Evolutionary conservation across 2,888 invertebrate genomes (phyloP).

Genomic region (Myathropa florea): DNA sequence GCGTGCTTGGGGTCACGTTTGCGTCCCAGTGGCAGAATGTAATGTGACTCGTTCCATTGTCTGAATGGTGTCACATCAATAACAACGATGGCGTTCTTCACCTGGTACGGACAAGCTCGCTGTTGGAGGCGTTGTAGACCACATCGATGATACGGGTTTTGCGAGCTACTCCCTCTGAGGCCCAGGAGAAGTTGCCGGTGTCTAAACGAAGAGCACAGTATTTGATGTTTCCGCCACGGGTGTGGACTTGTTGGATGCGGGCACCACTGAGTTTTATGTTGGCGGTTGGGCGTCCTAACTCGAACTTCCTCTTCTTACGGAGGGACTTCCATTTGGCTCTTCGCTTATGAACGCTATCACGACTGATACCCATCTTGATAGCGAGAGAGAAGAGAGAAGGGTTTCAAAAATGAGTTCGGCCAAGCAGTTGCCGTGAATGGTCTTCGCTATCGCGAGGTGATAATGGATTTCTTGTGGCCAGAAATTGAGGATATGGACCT

Average conservation of each 20-base stretch:
- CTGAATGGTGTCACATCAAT: constrained; percentile 99
- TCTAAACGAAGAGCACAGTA: constrained; percentile 98
- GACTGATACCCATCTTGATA: constrained; percentile 85
- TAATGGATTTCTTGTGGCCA: no score
- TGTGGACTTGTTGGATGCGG: constrained; percentile 96
- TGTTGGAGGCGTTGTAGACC: constrained; percentile 99
- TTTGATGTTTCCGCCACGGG: constrained; percentile 97
- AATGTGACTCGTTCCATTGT: constrained; percentile 99
- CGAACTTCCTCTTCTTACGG: constrained; percentile 99
- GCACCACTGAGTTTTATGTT: constrained; percentile 97
- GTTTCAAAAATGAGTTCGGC: no score
- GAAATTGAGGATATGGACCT: no score
- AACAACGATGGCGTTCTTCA: constrained; percentile 98
- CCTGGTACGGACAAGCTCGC: constrained; percentile 99
- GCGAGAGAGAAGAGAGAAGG: constrained; percentile 84
- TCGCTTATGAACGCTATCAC: no score
- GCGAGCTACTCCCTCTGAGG: constrained; percentile 97
- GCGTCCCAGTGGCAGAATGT: constrained; percentile 95
- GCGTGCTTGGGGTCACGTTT: constrained; percentile 97
- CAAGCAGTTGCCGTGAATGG: no score
- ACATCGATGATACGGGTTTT: constrained; percentile 99
- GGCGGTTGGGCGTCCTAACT: constrained; percentile 99
- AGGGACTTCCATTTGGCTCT: constrained; percentile 97
- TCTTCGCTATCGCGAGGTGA: no score
- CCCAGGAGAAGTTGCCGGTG: constrained; percentile 99